Conservation (phyloP, 2,113 vertebrate genomes). For the Sphyrna mokarran region DNA sequence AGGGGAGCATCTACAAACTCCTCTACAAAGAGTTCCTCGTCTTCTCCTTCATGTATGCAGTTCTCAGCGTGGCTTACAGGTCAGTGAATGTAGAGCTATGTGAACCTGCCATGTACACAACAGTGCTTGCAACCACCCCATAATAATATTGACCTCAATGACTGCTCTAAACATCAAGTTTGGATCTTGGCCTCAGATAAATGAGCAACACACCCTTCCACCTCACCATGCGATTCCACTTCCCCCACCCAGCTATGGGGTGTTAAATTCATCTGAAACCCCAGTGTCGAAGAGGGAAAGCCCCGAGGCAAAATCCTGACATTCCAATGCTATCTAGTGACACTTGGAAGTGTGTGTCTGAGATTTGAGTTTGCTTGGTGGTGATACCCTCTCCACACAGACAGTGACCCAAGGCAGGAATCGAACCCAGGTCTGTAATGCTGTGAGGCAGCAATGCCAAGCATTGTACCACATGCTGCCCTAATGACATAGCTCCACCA, state of each 20-base stretch:
- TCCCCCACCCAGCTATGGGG: not conserved
- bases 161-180: not conserved
- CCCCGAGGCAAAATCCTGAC: not conserved
- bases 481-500: too few relatives aligned
- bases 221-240: too few relatives aligned
- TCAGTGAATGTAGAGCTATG: slow-evolving; percentile 44
- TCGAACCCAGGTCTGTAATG: too few relatives aligned
- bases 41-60: slow-evolving; percentile 73
- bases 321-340: not conserved
- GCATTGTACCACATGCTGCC: too few relatives aligned
- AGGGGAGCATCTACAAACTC: slow-evolving; percentile 88
- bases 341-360: not conserved
- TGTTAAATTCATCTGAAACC: not conserved
- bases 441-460: too few relatives aligned
- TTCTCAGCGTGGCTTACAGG: slow-evolving; percentile 81
- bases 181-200: not conserved
- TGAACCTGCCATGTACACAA: not conserved
- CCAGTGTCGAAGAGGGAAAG: not conserved
- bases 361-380: not conserved
- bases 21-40: slow-evolving; percentile 80
- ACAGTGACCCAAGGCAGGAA: too few relatives aligned
- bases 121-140: not conserved
- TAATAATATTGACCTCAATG: not conserved
- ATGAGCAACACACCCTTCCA: not conserved
- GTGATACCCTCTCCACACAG: not conserved